Base-by-base conservation (phyloP, 1,140 invertebrate genomes). In the Reticulitermes speratus region DNA sequence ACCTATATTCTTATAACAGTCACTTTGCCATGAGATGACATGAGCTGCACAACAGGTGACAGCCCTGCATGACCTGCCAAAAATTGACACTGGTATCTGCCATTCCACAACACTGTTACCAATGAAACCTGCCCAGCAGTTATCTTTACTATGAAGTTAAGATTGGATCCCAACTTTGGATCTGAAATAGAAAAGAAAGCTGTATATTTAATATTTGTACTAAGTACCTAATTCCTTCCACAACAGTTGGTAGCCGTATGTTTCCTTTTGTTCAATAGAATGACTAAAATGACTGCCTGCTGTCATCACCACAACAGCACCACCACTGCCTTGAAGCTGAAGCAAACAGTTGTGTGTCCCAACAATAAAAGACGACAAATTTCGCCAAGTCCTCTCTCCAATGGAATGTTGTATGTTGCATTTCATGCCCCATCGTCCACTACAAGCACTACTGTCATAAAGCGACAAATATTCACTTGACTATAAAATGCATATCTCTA, bases 161-260 rank as follows among this genome's bases (percentile, higher is more conserved):
- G n/a, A 75, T 11, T 11, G n/a, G n/a, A 30, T 14, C 65, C n/a
- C 6, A 30, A 75, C 65, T 30, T 30, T 16, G n/a, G 9, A 75
- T 30, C n/a, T 30, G n/a, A 75, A 75, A 75, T 75, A 75, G 65
- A 30, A 75, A 30, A 75, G 8, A 75, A 75, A 75, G 25, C 65
- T 75, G n/a, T 30, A 75, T n/a, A 75, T 75, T 75, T 11, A 75
- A 75, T 75, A 75, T 75, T 75, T 75, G 65, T 75, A 75, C 65
- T 75, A 75, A 75, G 65, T 75, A 75, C 65, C 65, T 75, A 75
- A 6, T 30, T 75, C n/a, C 14, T 75, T 30, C 65, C 65, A 75
- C 65, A 75, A 75, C 65, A 30, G 65, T 30, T 75, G 65, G n/a
- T 75, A 75, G n/a, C 65, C 5, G 9, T 75, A 14, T 30, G 0